Percentiles rank a stretch among this genome's conserved stretches.
Conservation (phyloP, 2,797 vertebrate genomes). For the Enoplosus armatus region DNA sequence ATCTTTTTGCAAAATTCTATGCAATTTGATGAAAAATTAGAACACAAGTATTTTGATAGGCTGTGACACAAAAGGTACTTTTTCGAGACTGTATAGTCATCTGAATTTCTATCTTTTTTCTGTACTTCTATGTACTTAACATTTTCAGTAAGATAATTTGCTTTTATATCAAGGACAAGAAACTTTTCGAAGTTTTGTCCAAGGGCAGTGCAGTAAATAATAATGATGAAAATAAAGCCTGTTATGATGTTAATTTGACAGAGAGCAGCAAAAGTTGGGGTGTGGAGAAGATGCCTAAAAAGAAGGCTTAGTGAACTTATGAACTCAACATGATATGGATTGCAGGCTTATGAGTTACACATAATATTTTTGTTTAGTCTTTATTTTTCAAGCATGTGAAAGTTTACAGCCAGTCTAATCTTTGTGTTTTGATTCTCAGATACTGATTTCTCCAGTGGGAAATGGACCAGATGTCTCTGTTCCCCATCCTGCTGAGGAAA, state of each 20-base stretch:
- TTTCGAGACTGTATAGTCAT: no score
- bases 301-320: neutral
- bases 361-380: neutral
- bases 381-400: neutral
- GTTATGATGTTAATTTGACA: neutral
- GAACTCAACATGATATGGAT: neutral
- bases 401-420: neutral
- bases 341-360: neutral
- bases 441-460: constrained; percentile 67
- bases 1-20: neutral
- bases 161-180: no score
- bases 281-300: neutral
- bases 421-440: constrained; percentile 60
- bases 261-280: neutral
- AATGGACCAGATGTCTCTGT: constrained; percentile 34
- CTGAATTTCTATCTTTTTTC: no score
- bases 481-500: constrained; percentile 19
- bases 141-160: no score
- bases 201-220: no score
- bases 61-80: no score
- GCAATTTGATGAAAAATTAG: no score
- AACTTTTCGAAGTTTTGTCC: no score
- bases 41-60: no score
- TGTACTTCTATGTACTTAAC: no score
- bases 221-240: no score